Conservation (phyloP, 2,797 vertebrate genomes). For the Helarctos malayanus region DNA sequence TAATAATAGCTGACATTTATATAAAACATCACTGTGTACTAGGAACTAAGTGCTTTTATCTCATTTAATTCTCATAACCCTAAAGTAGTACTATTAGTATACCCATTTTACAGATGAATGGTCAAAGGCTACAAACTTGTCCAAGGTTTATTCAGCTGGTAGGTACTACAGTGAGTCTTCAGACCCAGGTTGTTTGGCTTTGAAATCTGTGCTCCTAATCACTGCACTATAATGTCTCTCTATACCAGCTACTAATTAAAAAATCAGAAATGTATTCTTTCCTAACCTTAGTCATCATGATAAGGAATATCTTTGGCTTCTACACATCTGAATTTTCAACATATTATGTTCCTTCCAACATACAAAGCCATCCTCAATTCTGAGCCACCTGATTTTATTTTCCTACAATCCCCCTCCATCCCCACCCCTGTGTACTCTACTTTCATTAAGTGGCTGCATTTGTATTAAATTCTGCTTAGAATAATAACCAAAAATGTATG, state of each 20-base stretch:
- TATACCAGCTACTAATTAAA: background rate
- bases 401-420: background rate
- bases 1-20: background rate
- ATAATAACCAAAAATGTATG: background rate
- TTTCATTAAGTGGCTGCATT: background rate
- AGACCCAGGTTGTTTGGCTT: background rate
- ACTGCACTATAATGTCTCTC: background rate
- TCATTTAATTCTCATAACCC: background rate
- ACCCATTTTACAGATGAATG: background rate
- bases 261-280: background rate
- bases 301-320: background rate
- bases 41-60: background rate
- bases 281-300: background rate
- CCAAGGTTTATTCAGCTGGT: background rate
- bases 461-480: constrained; percentile 16
- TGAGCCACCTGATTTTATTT: constrained; percentile 49
- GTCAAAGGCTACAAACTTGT: background rate
- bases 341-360: constrained; percentile 18
- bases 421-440: background rate
- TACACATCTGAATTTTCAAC: constrained; percentile 4
- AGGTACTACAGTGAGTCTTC: background rate
- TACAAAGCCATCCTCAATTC: background rate
- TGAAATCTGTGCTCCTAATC: background rate
- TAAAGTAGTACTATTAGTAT: background rate
- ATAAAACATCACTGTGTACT: background rate